Conservation (phyloP, 2,113 vertebrate genomes). For the Pseudonaja textilis region DNA sequence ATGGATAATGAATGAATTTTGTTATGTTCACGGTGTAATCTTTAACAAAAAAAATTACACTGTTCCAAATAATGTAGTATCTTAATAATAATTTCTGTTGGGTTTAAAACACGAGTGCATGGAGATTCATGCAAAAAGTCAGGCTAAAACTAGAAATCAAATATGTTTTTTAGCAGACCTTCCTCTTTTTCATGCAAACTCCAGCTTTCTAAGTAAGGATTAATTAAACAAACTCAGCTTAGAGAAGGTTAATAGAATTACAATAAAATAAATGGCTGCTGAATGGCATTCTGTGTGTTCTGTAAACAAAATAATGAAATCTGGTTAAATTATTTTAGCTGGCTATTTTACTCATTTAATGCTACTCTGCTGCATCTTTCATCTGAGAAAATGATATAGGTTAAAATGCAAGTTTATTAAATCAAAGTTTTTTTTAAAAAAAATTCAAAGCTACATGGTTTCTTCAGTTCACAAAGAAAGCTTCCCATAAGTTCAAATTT, state of each 20-base stretch:
- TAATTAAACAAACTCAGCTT: constrained; percentile 3
- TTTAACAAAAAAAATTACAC: constrained; percentile 64
- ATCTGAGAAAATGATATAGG: not conserved
- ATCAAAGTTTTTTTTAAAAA: not conserved
- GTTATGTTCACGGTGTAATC: constrained; percentile 66
- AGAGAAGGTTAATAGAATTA: not conserved
- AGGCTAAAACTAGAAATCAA: constrained; percentile 48
- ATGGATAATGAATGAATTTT: constrained; percentile 63
- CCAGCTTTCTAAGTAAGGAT: constrained; percentile 61
- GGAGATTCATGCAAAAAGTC: constrained; percentile 58
- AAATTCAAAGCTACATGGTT: not conserved
- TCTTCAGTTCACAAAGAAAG: not conserved
- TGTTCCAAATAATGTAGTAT: constrained; percentile 43
- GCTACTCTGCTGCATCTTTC: not conserved
- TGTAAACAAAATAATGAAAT: constrained; percentile 57
- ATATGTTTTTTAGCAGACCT: constrained; percentile 41
- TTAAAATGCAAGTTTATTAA: not conserved
- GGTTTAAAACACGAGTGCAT: constrained; percentile 63
- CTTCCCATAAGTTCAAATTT: not conserved
- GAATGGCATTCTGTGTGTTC: constrained; percentile 17
- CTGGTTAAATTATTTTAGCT: constrained; percentile 33
- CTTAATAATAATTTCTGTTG: constrained; percentile 49
- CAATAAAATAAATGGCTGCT: not conserved
- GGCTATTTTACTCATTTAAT: not conserved
- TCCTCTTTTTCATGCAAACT: constrained; percentile 71